A percentile compares a stretch with the other conserved stretches of the same genome.
These are phyloP conservation scores for Scelioninae gen. 2 DNA, from an alignment of 2,888 invertebrate genomes.

Conservation along the genomic window DNA sequence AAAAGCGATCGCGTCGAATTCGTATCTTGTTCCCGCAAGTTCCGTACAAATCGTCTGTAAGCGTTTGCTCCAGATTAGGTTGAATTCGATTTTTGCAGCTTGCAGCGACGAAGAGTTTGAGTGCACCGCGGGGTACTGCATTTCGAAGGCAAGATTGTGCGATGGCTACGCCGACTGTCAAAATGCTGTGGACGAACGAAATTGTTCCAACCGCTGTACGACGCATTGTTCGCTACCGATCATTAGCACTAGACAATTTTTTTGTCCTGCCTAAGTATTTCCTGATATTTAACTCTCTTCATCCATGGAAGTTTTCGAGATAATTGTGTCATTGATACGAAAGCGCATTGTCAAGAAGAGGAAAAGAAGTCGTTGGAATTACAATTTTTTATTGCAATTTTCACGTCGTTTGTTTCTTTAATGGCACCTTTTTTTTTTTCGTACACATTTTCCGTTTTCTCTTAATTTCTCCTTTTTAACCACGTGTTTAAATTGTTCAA, in stretches of 20 bases:
- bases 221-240: constrained; percentile 56
- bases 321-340: background rate
- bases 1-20: constrained; percentile 25
- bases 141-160: constrained; percentile 79
- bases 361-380: background rate
- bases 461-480: too few species aligned
- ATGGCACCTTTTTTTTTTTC: too few species aligned
- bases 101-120: constrained; percentile 83
- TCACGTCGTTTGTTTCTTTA: too few species aligned
- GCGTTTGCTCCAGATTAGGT: constrained; percentile 48
- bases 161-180: constrained; percentile 83
- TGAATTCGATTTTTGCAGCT: constrained; percentile 76
- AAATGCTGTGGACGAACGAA: constrained; percentile 84
- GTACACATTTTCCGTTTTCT: too few species aligned
- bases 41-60: constrained; percentile 9
- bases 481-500: too few species aligned
- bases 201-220: constrained; percentile 76
- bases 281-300: constrained; percentile 18
- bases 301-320: background rate
- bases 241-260: constrained; percentile 35
- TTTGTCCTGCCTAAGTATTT: constrained; percentile 50
- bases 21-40: constrained; percentile 18
- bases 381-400: too few species aligned
- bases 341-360: background rate
- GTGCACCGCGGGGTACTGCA: constrained; percentile 84